Base-by-base conservation (phyloP, 2,888 invertebrate species). In the Acrobasis suavella region DNA sequence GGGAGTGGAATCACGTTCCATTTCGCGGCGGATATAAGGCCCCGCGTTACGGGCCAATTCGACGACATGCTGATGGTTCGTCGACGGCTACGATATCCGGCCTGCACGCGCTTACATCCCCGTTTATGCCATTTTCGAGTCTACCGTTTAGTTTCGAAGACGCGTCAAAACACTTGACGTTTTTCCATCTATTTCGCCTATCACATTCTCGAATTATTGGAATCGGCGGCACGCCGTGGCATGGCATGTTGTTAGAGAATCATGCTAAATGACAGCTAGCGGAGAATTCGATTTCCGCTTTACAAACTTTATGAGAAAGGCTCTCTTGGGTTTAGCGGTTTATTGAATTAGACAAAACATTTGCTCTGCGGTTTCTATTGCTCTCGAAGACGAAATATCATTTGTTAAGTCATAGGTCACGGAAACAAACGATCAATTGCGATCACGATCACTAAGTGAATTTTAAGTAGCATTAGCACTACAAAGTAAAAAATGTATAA, bases 21-120 rank as follows among this genome's bases (percentile, higher is more conserved):
- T 88, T 87, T 83, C 85, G 83, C 79, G 83, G 85, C 86, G 87
- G 88, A 88, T 88, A 87, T 87, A 85, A 83, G 85, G 80, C 81
- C 74, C 80, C 81, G 76, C 79, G 82, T 83, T 83, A 83, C 81
- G 80, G 78, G 74, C 80, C 83, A 81, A 85, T 83, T 81, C 79
- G 77, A 78, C 79, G 81, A 76, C 80, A 77, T 83, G 80, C 72
- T 81, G 83, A 85, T 86, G 87, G 84, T 83, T 81, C 84, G 79
- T 74, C 82, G 85, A 82, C 82, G 84, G 82, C 80, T 82, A 82
- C 85, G 85, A 87, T 89, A 86, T 89, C 87, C 86, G 84, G 74
- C 77, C 79, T 70, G 72, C 71, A 77, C 81, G 74, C 80, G 78
- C 72, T 71, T 79, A 70, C 79, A 74, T 72, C 66, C 73, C 81